Percentiles rank a stretch among this genome's conserved stretches.
Evolutionary conservation across 2,797 vertebrate genomes (phyloP).

Genomic region (Myripristis jacobus): DNA sequence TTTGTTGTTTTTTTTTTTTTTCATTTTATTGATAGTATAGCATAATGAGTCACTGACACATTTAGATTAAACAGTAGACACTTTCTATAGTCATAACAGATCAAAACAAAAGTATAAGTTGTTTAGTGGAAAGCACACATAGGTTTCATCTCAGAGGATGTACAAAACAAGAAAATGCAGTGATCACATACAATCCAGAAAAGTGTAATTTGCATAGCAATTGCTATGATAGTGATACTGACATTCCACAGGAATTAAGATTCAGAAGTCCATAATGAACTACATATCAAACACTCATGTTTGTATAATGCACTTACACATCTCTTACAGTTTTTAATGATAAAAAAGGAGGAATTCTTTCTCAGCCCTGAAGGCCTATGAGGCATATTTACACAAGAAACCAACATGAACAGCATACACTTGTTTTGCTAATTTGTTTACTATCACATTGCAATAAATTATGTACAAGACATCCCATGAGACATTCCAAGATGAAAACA

Average conservation of each 20-base stretch:
- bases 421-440: conserved; percentile 5
- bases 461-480: conserved; percentile 15
- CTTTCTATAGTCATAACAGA: neutral
- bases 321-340: conserved; percentile 26
- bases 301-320: conserved; percentile 28
- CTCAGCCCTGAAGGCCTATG: neutral
- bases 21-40: conserved; percentile 12
- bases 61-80: neutral
- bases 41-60: neutral
- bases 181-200: conserved; percentile 25
- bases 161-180: conserved; percentile 54
- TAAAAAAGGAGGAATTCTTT: neutral
- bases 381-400: neutral
- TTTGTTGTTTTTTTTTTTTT: neutral
- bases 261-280: conserved; percentile 59
- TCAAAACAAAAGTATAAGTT: conserved; percentile 3
- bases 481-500: conserved; percentile 1
- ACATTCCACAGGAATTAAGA: conserved; percentile 78
- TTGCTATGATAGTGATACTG: conserved; percentile 13
- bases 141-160: conserved; percentile 63
- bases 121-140: conserved; percentile 13
- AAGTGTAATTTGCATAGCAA: conserved; percentile 50
- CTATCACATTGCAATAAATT: conserved; percentile 12
- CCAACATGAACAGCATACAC: neutral
- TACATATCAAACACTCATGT: conserved; percentile 40